Evolutionary conservation across 1,140 invertebrate genomes (phyloP).

Genomic region (Mya arenaria): DNA sequence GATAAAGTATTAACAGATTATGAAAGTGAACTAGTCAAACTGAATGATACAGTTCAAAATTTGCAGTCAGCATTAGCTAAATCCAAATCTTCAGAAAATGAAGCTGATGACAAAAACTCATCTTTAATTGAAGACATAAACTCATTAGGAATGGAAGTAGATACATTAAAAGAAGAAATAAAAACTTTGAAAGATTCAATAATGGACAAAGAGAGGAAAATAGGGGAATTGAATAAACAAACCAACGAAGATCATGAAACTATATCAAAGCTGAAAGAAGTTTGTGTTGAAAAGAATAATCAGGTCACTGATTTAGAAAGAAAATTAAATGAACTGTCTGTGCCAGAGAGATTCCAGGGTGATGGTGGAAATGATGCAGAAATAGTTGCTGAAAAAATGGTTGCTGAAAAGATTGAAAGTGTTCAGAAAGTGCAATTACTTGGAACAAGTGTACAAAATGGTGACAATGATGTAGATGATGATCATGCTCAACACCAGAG

Average conservation of each 20-base stretch:
- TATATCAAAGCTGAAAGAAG: constrained; percentile 56
- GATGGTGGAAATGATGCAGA: background rate
- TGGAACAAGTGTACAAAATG: background rate
- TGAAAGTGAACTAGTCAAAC: constrained; percentile 28
- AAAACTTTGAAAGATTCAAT: constrained; percentile 24
- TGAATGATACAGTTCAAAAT: constrained; percentile 47
- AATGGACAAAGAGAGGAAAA: constrained; percentile 48
- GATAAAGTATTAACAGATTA: background rate
- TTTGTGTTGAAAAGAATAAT: constrained; percentile 62
- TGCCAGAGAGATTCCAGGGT: constrained; percentile 38
- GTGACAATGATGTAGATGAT: constrained; percentile 3
- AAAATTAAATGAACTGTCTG: constrained; percentile 55
- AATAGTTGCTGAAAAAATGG: constrained; percentile 24
- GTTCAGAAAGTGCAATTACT: constrained; percentile 10
- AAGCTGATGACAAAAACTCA: constrained; percentile 1
- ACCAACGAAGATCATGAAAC: constrained; percentile 47
- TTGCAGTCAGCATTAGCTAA: constrained; percentile 53
- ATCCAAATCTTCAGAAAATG: constrained; percentile 40
- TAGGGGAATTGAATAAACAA: background rate
- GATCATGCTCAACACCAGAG: constrained; percentile 38
- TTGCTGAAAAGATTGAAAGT: constrained; percentile 34
- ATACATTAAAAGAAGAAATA: constrained; percentile 24
- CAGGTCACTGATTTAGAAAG: constrained; percentile 54
- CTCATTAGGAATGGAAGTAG: constrained; percentile 27
- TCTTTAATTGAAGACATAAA: constrained; percentile 1